Base-by-base conservation (phyloP, 2,888 invertebrate species). In the Ochropacha duplaris region DNA sequence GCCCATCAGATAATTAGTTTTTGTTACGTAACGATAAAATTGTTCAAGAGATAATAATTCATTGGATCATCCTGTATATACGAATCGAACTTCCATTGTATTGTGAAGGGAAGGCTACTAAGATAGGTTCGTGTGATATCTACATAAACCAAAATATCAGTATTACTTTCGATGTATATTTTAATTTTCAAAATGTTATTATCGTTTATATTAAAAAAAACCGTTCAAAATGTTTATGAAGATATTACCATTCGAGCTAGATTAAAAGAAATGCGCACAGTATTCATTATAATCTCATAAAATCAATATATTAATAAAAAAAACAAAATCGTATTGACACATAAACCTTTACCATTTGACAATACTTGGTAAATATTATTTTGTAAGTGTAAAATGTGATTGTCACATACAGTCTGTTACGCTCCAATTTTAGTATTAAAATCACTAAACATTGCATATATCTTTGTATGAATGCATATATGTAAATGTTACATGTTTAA, bases 401-500 rank as follows among this genome's bases (percentile, higher is more conserved):
- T 70, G 74, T 84, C 79, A 86, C 82, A 79, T 74, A 58, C 65
- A 86, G 86, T 88, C 84, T 85, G 87, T 91, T 91, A 87, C 84
- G 90, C 91, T 91, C 91, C 90, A 88, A 87, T 88, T 90, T 83
- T 91, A 91, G 90, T 88, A 90, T 90, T 88, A 90, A 86, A 73
- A 83, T 90, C 91, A 92, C 90, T 87, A 86, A 81, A 91, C 92
- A 90, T 92, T 92, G 90, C 92, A 92, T 92, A 90, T 92, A 90
- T 92, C 92, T 92, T 92, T 92, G 92, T 92, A 92, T 90, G 92
- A 92, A 92, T 92, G 92, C 92, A 92, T 92, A 92, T 92, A 92
- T 92, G 92, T 92, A 92, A 90, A 92, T 92, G 92, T 92, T 92
- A 92, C 92, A 92, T 92, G 92, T 92, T 92, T 92, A 92, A 91